Percentiles rank a stretch among this genome's conserved stretches.
Evolutionary conservation across 2,888 invertebrate species (phyloP).

Genomic region (Machimus atricapillus): DNA sequence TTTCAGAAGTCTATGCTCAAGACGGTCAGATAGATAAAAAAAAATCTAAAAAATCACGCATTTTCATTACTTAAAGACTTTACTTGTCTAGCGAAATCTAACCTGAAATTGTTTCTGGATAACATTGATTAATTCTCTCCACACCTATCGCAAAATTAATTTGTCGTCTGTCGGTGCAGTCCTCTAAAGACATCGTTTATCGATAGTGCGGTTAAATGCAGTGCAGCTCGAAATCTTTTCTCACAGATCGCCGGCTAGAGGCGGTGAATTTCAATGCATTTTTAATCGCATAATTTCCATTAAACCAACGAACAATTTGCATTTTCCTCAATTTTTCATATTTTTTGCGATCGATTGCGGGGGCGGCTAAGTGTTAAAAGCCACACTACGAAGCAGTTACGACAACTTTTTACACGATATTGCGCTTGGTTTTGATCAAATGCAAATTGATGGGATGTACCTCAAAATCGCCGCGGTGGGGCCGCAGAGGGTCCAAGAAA

Average conservation of each 20-base stretch:
- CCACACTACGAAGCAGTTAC: neutral
- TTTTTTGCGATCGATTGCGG: neutral
- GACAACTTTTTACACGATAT: neutral
- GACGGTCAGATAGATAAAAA: no score
- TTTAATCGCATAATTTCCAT: neutral
- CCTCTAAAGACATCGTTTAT: neutral
- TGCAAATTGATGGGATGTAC: neutral
- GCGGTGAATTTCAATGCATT: neutral
- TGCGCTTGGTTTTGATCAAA: neutral
- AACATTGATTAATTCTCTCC: neutral
- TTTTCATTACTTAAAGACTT: no score
- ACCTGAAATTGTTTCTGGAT: neutral
- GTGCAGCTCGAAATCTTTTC: neutral
- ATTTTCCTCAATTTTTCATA: neutral
- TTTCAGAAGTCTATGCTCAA: no score
- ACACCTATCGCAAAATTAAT: neutral
- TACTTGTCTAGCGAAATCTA: neutral
- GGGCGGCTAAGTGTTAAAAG: neutral
- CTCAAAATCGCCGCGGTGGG: neutral
- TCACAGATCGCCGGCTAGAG: neutral
- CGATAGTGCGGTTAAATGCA: neutral
- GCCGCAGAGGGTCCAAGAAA: neutral
- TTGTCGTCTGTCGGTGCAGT: neutral
- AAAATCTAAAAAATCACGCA: no score
- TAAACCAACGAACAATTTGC: neutral